Evolutionary conservation across 2,888 invertebrate genomes (phyloP).

Genomic region (Tryphoninae sp.): DNA sequence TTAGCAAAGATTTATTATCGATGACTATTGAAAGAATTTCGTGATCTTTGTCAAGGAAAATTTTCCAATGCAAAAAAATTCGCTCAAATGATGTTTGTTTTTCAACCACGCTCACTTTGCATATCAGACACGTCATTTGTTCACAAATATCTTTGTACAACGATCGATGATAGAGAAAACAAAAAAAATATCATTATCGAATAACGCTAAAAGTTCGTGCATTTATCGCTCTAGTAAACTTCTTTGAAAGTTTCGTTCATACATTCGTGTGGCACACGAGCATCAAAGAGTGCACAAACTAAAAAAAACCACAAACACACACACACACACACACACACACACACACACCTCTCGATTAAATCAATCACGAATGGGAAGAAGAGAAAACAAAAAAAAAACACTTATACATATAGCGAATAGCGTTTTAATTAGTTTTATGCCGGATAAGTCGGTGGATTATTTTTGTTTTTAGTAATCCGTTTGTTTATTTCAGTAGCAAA

Average conservation of each 20-base stretch:
- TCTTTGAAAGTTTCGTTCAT: background rate
- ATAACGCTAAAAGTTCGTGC: background rate
- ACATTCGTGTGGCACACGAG: slow-evolving; percentile 16
- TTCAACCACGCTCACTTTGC: slow-evolving; percentile 26
- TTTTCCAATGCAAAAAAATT: background rate
- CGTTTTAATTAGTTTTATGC: slow-evolving; percentile 52
- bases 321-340: too few relatives aligned
- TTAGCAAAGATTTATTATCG: background rate
- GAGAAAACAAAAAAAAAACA: background rate
- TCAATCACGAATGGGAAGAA: slow-evolving; percentile 8
- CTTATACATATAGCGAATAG: background rate
- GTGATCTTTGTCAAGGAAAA: background rate
- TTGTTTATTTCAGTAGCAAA: slow-evolving; percentile 47
- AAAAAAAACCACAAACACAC: slow-evolving; percentile 12
- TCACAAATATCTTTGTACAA: slow-evolving; percentile 34
- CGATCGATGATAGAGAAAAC: slow-evolving; percentile 1
- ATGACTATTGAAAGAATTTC: background rate
- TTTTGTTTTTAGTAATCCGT: slow-evolving; percentile 48
- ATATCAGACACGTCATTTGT: slow-evolving; percentile 29
- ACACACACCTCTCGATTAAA: slow-evolving; percentile 22
- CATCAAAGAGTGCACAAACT: slow-evolving; percentile 53
- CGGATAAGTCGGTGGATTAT: slow-evolving; percentile 38
- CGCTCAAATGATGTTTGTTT: slow-evolving; percentile 10
- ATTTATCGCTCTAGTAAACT: background rate
- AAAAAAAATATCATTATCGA: slow-evolving; percentile 2